A percentile compares a stretch with the other conserved stretches of the same genome.
phyloP scores from a whole-genome alignment of 53 echinoderm and acorn worm species.

The Mesocentrotus franciscanus region DNA sequence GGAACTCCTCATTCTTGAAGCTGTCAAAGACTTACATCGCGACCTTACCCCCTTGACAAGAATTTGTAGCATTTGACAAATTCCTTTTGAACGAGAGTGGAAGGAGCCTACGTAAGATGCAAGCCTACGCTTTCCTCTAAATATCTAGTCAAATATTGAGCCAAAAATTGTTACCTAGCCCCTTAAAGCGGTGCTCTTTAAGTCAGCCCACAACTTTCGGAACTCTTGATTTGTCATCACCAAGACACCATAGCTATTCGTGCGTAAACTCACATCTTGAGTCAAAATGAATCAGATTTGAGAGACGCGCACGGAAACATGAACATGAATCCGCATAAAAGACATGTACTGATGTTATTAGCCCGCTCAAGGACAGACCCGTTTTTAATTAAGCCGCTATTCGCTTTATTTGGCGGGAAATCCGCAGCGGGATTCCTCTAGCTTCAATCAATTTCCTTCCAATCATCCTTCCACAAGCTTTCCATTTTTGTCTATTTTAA shows the following conservation, averaged over 20 bases:
- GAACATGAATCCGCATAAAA: neutral
- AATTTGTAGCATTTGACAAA: neutral
- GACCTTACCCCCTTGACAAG: neutral
- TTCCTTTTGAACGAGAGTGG: neutral
- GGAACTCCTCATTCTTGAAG: neutral
- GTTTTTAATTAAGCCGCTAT: neutral
- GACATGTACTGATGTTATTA: neutral
- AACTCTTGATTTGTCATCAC: conserved; percentile 41
- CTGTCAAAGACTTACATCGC: neutral
- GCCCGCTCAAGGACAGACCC: conserved; percentile 5
- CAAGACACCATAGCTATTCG: neutral
- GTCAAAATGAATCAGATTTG: conserved; percentile 62
- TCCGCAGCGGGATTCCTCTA: neutral
- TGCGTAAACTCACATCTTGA: conserved; percentile 36
- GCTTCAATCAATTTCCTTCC: conserved; percentile 1
- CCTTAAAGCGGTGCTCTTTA: neutral
- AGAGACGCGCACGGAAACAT: neutral
- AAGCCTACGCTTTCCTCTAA: neutral
- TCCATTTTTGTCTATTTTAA: neutral
- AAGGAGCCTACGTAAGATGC: neutral
- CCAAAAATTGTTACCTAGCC: neutral
- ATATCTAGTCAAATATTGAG: neutral
- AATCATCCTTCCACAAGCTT: neutral
- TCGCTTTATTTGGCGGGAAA: neutral
- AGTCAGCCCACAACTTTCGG: neutral